Evolutionary conservation across 2,113 vertebrate genomes (phyloP).

Genomic region (Colinus virginianus): DNA sequence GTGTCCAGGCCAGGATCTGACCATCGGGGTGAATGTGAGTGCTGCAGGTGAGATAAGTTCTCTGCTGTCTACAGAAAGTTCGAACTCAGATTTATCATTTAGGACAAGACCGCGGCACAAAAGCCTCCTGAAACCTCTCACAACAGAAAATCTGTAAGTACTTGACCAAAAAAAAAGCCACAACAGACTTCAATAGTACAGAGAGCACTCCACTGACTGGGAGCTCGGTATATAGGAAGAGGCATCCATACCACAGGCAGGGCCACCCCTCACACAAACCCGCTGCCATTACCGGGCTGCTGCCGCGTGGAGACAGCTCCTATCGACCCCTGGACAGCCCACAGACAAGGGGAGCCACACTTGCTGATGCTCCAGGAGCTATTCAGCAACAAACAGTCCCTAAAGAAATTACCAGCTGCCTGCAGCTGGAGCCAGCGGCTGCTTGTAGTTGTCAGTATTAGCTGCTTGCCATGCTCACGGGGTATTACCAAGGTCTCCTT

Average conservation of each 20-base stretch:
- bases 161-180: not conserved
- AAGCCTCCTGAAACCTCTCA: constrained; percentile 1
- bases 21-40: not conserved
- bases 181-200: fast-evolving
- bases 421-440: not conserved
- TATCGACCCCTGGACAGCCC: not conserved
- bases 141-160: constrained; percentile 56
- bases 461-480: not conserved
- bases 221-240: not conserved
- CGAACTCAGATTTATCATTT: not conserved
- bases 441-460: not conserved
- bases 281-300: not conserved
- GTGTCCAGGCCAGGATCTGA: not conserved
- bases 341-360: not conserved
- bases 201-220: not conserved
- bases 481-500: not conserved
- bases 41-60: not conserved
- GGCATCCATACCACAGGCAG: not conserved
- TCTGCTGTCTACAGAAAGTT: not conserved
- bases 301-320: not conserved
- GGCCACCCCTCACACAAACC: not conserved
- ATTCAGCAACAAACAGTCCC: not conserved
- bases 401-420: not conserved
- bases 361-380: not conserved
- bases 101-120: not conserved